Percentiles rank a stretch among this genome's conserved stretches.
Conservation (phyloP, 2,797 vertebrate genomes). For the Phaenicophaeus curvirostris region DNA sequence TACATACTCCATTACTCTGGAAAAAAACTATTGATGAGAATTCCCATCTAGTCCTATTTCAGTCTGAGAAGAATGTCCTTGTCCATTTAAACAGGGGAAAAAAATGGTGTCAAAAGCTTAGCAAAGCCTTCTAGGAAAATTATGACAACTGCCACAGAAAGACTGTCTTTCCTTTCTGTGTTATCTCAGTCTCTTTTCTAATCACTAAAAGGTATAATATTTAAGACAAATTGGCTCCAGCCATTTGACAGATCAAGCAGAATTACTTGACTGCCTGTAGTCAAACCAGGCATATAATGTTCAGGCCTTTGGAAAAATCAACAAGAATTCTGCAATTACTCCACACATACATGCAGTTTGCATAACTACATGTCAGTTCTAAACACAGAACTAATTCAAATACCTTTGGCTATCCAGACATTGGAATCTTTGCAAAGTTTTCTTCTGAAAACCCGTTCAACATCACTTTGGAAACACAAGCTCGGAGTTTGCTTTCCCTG, state of each 20-base stretch:
- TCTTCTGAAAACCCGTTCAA: neutral
- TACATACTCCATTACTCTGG: neutral
- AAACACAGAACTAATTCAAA: neutral
- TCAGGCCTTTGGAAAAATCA: neutral
- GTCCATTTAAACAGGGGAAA: neutral
- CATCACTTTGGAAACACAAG: neutral
- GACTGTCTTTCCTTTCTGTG: neutral
- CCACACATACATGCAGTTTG: neutral
- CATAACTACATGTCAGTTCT: neutral
- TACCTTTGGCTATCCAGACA: neutral
- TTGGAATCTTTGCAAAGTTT: neutral
- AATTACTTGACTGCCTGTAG: neutral
- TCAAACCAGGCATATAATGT: neutral
- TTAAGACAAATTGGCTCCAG: neutral
- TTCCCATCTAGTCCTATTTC: neutral
- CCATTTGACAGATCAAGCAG: neutral
- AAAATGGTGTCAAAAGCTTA: neutral
- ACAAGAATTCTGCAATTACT: neutral
- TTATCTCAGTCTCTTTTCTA: neutral
- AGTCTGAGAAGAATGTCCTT: neutral
- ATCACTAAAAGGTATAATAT: neutral
- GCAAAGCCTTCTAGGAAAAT: neutral
- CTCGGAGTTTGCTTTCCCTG: neutral
- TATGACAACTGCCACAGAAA: neutral
- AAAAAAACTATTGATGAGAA: neutral